Conservation (phyloP, 1,140 invertebrate species). For the Drosophila aff. region DNA sequence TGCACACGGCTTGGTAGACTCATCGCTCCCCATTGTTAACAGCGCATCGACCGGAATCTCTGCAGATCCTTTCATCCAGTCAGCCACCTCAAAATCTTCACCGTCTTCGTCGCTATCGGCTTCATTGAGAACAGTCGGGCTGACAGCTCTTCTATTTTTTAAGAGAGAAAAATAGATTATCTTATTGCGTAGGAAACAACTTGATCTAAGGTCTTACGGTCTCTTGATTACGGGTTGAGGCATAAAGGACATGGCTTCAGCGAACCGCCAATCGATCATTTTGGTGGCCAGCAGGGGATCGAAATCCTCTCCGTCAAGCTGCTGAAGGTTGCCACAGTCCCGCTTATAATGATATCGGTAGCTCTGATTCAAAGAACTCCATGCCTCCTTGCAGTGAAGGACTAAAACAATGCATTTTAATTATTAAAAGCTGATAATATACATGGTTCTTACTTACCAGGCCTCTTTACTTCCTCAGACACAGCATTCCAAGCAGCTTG, state of each 20-base stretch:
- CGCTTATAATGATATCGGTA: conserved; percentile 6
- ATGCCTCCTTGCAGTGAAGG: neutral
- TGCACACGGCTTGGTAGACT: neutral
- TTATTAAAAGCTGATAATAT: neutral
- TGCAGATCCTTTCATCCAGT: neutral
- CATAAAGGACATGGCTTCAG: conserved; percentile 12
- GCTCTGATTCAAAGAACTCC: neutral
- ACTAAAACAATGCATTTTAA: neutral
- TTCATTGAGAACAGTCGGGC: neutral
- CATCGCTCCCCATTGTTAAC: neutral
- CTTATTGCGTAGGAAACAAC: no score
- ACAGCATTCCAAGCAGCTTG: conserved; percentile 3
- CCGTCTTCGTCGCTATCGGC: neutral
- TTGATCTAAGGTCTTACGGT: neutral
- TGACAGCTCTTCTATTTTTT: neutral
- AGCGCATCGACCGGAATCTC: neutral
- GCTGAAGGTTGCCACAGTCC: neutral
- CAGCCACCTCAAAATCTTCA: neutral
- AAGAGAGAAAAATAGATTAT: neutral
- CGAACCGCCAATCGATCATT: neutral
- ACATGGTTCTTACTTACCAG: neutral
- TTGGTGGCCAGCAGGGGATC: neutral
- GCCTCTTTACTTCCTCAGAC: neutral
- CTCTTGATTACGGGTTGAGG: neutral
- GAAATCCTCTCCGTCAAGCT: neutral